These are phyloP conservation scores for Micropterix aruncella DNA, from an alignment of 2,888 invertebrate species.

Conservation along the genomic window DNA sequence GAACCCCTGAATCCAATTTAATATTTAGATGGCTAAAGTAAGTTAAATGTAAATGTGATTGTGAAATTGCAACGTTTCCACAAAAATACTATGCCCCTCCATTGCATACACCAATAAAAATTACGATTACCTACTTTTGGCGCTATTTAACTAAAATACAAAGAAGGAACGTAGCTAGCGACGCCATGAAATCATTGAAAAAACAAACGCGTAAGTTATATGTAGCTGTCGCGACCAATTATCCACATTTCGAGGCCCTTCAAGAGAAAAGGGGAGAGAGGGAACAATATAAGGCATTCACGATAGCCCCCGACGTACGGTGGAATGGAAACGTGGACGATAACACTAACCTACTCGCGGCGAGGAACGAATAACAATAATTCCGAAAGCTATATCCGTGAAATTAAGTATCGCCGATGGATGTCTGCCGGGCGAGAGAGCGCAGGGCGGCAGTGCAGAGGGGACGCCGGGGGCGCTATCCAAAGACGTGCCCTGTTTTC, in stretches of 20 bases:
- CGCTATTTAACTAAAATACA: too few species aligned
- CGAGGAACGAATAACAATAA: not conserved
- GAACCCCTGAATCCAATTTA: too few species aligned
- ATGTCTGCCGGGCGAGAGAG: not conserved
- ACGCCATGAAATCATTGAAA: too few species aligned
- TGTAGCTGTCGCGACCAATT: not conserved
- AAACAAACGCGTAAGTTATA: too few species aligned
- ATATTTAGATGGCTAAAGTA: too few species aligned
- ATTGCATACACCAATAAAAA: too few species aligned
- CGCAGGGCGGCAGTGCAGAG: not conserved
- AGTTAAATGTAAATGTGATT: too few species aligned
- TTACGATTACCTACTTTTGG: too few species aligned
- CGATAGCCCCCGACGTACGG: too few species aligned
- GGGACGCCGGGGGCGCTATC: not conserved
- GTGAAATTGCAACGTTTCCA: too few species aligned
- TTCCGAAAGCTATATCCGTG: not conserved
- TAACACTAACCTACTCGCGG: not conserved
- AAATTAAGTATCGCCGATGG: not conserved
- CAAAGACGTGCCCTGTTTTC: not conserved
- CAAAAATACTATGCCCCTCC: too few species aligned
- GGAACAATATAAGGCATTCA: not conserved
- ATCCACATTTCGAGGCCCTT: not conserved
- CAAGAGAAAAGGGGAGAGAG: not conserved
- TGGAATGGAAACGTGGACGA: not conserved
- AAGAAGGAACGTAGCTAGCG: too few species aligned